Conservation (phyloP, 1,140 invertebrate genomes). For the Drosophila elegans region DNA sequence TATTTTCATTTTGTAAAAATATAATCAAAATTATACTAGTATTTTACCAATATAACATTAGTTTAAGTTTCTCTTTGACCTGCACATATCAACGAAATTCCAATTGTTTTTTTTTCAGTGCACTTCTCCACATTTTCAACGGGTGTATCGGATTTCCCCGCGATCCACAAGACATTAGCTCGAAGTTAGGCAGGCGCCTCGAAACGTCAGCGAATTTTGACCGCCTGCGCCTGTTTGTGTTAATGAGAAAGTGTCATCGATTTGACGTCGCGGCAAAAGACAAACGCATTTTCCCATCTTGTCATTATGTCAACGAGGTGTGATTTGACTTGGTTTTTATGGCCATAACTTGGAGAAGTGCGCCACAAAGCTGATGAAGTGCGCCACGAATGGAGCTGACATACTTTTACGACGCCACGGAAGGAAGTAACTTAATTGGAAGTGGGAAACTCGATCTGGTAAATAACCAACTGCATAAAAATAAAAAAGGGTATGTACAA, state of each 20-base stretch:
- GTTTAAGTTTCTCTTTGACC: no score
- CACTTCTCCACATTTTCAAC: slow-evolving; percentile 10
- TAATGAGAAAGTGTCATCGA: slow-evolving; percentile 80
- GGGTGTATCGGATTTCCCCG: slow-evolving; percentile 55
- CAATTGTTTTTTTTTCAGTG: neutral
- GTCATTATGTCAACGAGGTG: slow-evolving; percentile 65
- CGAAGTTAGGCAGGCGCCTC: slow-evolving; percentile 45
- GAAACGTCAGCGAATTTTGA: slow-evolving; percentile 39
- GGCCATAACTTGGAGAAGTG: slow-evolving; percentile 17
- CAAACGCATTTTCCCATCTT: slow-evolving; percentile 66
- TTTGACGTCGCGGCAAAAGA: slow-evolving; percentile 72
- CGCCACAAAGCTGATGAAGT: slow-evolving; percentile 12
- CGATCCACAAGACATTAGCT: slow-evolving; percentile 61
- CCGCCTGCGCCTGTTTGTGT: slow-evolving; percentile 46
- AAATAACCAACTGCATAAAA: slow-evolving; percentile 8
- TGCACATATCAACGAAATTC: no score
- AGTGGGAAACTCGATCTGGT: slow-evolving; percentile 10
- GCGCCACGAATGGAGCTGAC: slow-evolving; percentile 42
- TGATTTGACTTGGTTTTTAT: slow-evolving; percentile 31
- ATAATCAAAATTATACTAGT: no score
- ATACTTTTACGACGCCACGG: slow-evolving; percentile 33
- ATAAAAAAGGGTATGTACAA: neutral
- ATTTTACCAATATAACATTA: no score
- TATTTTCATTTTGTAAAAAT: no score
- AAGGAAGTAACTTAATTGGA: slow-evolving; percentile 38